These are phyloP conservation scores for Eilema griseolum DNA, from an alignment of 2,888 invertebrate genomes.

Conservation along the genomic window DNA sequence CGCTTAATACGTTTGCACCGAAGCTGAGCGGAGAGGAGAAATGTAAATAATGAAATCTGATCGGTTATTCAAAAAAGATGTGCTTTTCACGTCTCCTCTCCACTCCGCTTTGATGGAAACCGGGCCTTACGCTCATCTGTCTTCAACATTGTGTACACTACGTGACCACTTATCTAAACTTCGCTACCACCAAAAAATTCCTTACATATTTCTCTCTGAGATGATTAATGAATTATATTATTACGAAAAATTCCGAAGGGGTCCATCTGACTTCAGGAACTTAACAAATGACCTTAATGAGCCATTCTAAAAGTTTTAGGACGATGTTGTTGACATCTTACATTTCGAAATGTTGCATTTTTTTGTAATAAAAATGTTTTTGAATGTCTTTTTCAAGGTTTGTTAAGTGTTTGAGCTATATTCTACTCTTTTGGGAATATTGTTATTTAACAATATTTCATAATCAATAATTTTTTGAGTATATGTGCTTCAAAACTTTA, in stretches of 20 bases:
- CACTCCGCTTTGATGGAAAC: no score
- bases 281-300: slow-evolving; percentile 29
- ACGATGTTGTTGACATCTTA: slow-evolving; percentile 22
- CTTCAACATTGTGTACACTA: neutral
- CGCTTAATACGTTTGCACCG: no score
- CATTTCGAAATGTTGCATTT: neutral
- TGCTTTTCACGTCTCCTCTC: no score
- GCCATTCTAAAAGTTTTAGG: slow-evolving; percentile 20
- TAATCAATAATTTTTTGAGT: no score
- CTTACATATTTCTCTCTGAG: neutral
- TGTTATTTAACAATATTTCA: no score
- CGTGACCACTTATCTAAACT: neutral
- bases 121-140: neutral
- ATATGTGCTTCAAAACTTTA: no score
- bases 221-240: slow-evolving; percentile 24
- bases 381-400: neutral
- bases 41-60: no score
- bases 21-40: no score
- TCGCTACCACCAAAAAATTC: neutral
- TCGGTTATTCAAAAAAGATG: no score
- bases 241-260: slow-evolving; percentile 9
- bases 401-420: neutral
- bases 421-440: no score
- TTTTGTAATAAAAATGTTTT: neutral
- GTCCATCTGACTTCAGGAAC: slow-evolving; percentile 10